Conservation (phyloP, 64 coral and sea anemone genomes). For the Pocillopora verrucosa region DNA sequence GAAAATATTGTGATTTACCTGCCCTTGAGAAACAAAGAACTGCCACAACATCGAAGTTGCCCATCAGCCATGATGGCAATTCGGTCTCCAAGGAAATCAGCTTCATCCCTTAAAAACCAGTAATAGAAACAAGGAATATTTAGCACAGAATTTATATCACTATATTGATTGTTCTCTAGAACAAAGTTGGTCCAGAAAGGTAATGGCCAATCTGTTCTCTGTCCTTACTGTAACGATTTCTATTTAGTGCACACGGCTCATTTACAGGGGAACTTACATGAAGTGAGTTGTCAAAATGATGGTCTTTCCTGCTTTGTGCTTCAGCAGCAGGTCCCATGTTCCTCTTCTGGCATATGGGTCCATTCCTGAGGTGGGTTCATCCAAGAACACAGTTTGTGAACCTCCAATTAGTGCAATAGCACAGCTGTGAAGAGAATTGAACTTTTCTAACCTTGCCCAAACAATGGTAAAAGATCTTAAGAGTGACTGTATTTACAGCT, state of each 20-base stretch:
- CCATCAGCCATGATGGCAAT: slow-evolving; percentile 99
- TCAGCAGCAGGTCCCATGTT: slow-evolving; percentile 94
- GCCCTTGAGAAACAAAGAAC: slow-evolving; percentile 94
- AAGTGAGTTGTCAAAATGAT: slow-evolving; percentile 96
- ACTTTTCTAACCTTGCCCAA: too few relatives aligned
- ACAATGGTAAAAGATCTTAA: neutral
- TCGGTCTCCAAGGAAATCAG: slow-evolving; percentile 96
- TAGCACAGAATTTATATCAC: too few relatives aligned
- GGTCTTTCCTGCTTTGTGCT: slow-evolving; percentile 90
- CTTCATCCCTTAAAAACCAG: slow-evolving; percentile 85
- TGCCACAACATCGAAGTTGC: slow-evolving; percentile 90
- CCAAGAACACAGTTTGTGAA: slow-evolving; percentile 94
- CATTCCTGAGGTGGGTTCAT: slow-evolving; percentile 99
- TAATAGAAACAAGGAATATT: neutral
- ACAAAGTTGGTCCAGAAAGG: too few relatives aligned
- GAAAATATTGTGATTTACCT: slow-evolving; percentile 45
- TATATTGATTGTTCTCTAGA: too few relatives aligned
- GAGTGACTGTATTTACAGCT: too few relatives aligned
- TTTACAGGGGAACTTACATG: slow-evolving; percentile 66
- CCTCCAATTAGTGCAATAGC: slow-evolving; percentile 96
- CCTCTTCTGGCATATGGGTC: slow-evolving; percentile 98
- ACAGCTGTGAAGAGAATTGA: slow-evolving; percentile 58
- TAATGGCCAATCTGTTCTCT: too few relatives aligned
- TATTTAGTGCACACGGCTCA: too few relatives aligned
- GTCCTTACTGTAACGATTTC: too few relatives aligned